Evolutionary conservation across 2,888 invertebrate genomes (phyloP), one percentile per base, ranked within the genome.

Genomic region (Fragum sueziense): DNA sequence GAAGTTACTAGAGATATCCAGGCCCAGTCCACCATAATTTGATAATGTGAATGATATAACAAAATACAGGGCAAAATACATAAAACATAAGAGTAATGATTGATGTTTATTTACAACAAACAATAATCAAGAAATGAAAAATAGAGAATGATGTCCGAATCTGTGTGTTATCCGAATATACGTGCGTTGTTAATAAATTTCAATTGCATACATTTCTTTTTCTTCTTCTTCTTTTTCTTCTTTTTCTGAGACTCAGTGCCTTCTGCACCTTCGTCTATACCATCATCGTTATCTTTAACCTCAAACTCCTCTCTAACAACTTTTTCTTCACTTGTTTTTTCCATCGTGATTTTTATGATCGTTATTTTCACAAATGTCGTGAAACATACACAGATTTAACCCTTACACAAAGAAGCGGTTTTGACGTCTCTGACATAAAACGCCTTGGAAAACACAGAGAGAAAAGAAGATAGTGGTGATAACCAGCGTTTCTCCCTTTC

Each of bases 201-300:
- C n/a, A 57, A 31, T 33, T 7, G 25, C 65, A 11, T 54, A 83
- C 82, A 51, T 69, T 83, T 83, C 75, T 83, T 83, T 75, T 83
- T 83, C 70, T 83, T 83, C 57, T 75, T 75, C 75, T 83, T 83
- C 74, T 83, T 83, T 71, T 83, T 83, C 54, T 83, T 83, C 80
- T 83, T 83, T 71, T 83, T 83, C 68, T 80, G 77, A 27, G 73
- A 57, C 34, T 83, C 83, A 31, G 73, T 61, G 22, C 34, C 80
- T 1, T 80, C 78, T 3, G 47, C 22, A n/a, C 22, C 65, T 7
- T 73, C 83, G 4, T 62, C 61, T 17, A 70, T 52, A 17, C 4
- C n/a, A 22, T 67, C 76, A 22, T 76, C 68, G 25, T 76, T 73
- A 31, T 52, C 62, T 20, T 67, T 52, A 25, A 27, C 67, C 27